Percentiles rank a stretch among this genome's conserved stretches.
phyloP scores from a whole-genome alignment of 2,113 vertebrate species.

The Rhegmatorhina hoffmannsi region DNA sequence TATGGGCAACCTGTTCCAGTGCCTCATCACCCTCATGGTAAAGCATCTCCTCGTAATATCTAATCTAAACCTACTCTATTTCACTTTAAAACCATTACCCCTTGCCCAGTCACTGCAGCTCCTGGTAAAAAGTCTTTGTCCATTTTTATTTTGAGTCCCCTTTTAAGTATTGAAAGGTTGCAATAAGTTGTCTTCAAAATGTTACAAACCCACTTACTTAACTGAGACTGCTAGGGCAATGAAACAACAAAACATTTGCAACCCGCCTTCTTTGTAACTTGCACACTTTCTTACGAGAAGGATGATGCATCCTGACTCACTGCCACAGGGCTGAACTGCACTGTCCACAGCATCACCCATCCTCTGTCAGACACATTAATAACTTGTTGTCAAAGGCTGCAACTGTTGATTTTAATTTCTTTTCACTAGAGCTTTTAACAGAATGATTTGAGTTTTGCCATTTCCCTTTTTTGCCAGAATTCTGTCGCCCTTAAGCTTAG shows the following conservation, averaged over 20 bases:
- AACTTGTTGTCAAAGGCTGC: background rate
- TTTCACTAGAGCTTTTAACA: background rate
- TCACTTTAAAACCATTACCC: background rate
- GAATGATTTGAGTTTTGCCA: background rate
- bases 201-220: background rate
- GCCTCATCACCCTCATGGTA: background rate
- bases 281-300: background rate
- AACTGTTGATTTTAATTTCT: background rate
- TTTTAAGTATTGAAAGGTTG: background rate
- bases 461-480: background rate
- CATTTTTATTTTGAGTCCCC: background rate
- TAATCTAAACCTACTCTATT: background rate
- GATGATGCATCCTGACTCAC: conserved; percentile 26
- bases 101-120: background rate
- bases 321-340: background rate
- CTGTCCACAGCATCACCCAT: background rate
- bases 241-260: background rate
- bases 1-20: background rate
- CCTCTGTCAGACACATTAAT: background rate
- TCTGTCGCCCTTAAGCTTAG: background rate
- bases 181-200: background rate
- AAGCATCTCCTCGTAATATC: background rate
- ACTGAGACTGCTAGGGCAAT: background rate
- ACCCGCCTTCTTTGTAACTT: rapidly evolving
- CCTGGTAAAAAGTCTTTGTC: background rate